Conservation (phyloP, 2,113 vertebrate genomes). For the Apus apus region DNA sequence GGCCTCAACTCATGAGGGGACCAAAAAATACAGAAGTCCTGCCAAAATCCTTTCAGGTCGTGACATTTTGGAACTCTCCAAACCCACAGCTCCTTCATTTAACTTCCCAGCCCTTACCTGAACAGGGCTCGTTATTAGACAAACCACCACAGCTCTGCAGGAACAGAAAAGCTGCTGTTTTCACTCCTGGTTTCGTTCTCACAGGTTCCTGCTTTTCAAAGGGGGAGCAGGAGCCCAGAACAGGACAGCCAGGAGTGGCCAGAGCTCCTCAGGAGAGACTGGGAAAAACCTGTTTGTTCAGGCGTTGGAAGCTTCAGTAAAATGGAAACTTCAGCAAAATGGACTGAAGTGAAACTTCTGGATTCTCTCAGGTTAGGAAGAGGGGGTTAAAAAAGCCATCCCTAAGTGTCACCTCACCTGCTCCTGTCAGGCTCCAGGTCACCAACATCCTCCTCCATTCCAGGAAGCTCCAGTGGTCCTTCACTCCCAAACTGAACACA, state of each 20-base stretch:
- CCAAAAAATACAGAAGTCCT: fast-evolving
- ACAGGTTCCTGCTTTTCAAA: background rate
- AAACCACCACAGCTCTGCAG: background rate
- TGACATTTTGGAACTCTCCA: background rate
- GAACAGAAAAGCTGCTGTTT: background rate
- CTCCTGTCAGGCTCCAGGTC: background rate
- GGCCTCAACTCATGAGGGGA: background rate
- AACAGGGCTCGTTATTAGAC: background rate
- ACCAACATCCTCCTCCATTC: background rate
- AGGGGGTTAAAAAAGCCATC: background rate
- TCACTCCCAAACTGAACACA: too few species aligned
- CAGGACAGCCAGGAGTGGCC: background rate
- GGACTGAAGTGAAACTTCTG: fast-evolving
- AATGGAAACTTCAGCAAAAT: background rate
- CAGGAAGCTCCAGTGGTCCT: fast-evolving
- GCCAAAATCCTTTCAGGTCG: background rate
- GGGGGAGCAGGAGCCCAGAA: background rate
- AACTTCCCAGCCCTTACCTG: background rate
- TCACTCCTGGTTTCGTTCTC: background rate
- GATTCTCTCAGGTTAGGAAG: background rate
- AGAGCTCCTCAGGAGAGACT: background rate
- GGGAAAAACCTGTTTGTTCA: background rate
- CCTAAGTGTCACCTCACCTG: background rate
- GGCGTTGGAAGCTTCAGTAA: background rate
- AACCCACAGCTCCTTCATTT: background rate